These are phyloP conservation scores for Drosophila trichaetosa DNA, from an alignment of 2,888 invertebrate species.

Conservation along the genomic window DNA sequence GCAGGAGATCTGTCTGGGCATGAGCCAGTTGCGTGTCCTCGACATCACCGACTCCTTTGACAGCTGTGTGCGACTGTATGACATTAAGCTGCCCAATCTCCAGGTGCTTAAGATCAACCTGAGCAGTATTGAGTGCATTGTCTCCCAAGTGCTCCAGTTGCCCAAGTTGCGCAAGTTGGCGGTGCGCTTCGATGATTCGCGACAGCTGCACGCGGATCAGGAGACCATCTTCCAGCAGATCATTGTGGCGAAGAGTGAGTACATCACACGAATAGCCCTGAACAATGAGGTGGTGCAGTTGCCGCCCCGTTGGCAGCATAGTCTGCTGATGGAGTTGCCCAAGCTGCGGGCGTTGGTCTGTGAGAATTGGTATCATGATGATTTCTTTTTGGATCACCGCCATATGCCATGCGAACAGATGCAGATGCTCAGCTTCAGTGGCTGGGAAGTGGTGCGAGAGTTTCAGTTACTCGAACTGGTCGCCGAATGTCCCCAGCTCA, in stretches of 20 bases:
- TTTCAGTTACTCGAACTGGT: slow-evolving; percentile 59
- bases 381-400: slow-evolving; percentile 60
- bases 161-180: slow-evolving; percentile 62
- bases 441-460: slow-evolving; percentile 68
- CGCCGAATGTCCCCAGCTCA: slow-evolving; percentile 52
- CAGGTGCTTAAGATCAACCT: slow-evolving; percentile 72
- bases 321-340: slow-evolving; percentile 60
- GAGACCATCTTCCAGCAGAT: slow-evolving; percentile 74
- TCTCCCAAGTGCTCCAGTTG: slow-evolving; percentile 59
- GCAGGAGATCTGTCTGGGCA: slow-evolving; percentile 66
- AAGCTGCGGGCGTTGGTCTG: slow-evolving; percentile 55
- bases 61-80: slow-evolving; percentile 53
- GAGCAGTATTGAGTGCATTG: slow-evolving; percentile 61
- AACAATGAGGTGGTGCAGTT: slow-evolving; percentile 72
- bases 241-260: slow-evolving; percentile 67
- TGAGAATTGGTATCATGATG: slow-evolving; percentile 71
- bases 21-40: slow-evolving; percentile 54
- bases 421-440: slow-evolving; percentile 69
- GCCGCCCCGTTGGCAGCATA: slow-evolving; percentile 59
- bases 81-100: slow-evolving; percentile 66
- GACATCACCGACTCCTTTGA: slow-evolving; percentile 72
- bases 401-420: slow-evolving; percentile 68
- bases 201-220: slow-evolving; percentile 62
- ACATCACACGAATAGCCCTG: slow-evolving; percentile 63
- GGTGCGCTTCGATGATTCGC: slow-evolving; percentile 63